These are phyloP conservation scores for Serinus canaria DNA, from an alignment of 2,113 vertebrate genomes.

Conservation along the genomic window DNA sequence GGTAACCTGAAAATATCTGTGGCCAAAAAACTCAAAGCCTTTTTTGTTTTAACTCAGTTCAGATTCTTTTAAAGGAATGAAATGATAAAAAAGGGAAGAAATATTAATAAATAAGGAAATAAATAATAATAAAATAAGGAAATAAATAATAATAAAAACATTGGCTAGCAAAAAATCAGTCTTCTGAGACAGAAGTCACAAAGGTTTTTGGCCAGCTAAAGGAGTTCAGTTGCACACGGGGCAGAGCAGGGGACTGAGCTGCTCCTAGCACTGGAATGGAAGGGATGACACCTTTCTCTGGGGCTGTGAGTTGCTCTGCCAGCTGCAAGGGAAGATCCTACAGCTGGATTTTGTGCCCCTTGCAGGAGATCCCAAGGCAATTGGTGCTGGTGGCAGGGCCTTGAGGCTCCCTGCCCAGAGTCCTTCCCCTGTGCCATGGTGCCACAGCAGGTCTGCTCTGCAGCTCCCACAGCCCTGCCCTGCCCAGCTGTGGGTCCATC, in stretches of 20 bases:
- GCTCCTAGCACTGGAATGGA: background rate
- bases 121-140: no score
- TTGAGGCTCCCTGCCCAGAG: background rate
- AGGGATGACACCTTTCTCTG: background rate
- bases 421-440: rapidly evolving
- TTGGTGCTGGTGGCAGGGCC: background rate
- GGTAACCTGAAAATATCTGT: no score
- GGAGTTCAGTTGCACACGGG: background rate
- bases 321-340: background rate
- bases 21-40: no score
- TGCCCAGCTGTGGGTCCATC: background rate
- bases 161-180: background rate
- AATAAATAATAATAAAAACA: no score
- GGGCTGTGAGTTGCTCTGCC: rapidly evolving
- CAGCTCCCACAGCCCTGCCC: background rate
- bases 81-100: no score
- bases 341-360: background rate
- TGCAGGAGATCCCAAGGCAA: background rate
- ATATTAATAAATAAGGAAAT: background rate
- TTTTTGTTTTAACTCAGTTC: no score
- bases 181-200: background rate
- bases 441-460: background rate
- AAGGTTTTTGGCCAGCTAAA: background rate
- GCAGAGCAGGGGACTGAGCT: background rate
- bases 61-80: no score